phyloP scores from a whole-genome alignment of 2,797 vertebrate species.

The Orestias chungarensis region DNA sequence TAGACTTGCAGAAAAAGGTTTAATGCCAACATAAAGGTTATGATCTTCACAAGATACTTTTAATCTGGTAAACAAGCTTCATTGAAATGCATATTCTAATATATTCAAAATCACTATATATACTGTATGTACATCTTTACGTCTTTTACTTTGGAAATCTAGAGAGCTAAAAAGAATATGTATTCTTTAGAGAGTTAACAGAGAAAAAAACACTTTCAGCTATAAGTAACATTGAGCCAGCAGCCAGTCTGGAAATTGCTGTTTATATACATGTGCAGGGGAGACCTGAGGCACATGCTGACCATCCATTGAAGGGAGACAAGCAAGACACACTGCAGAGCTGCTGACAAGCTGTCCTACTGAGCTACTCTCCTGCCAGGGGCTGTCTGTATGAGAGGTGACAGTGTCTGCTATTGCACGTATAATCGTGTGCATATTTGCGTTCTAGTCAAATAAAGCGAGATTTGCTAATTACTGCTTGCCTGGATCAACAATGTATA shows the following conservation, averaged over 20 bases:
- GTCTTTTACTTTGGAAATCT: conserved; percentile 27
- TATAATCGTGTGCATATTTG: conserved; percentile 16
- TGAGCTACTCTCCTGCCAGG: conserved; percentile 53
- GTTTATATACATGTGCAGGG: conserved; percentile 55
- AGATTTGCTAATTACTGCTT: conserved; percentile 61
- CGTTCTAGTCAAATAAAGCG: conserved; percentile 21
- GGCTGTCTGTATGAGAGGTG: conserved; percentile 61
- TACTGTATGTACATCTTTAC: not conserved
- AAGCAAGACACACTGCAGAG: conserved; percentile 45
- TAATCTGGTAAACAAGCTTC: not conserved
- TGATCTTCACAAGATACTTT: not conserved
- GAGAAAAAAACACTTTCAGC: conserved; percentile 44
- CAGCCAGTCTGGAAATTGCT: conserved; percentile 59
- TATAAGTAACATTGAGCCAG: conserved; percentile 47
- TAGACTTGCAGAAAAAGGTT: too few species aligned
- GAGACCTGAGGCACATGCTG: conserved; percentile 69
- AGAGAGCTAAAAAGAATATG: conserved; percentile 37
- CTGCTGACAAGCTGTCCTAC: conserved; percentile 66
- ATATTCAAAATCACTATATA: not conserved
- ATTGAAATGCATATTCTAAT: not conserved
- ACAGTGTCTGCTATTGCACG: conserved; percentile 43
- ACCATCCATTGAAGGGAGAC: conserved; percentile 59
- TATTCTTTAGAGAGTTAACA: conserved; percentile 56
- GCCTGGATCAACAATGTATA: conserved; percentile 55
- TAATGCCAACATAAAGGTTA: too few species aligned